Conservation (phyloP, 2,797 vertebrate genomes). For the Eospalax fontanierii region DNA sequence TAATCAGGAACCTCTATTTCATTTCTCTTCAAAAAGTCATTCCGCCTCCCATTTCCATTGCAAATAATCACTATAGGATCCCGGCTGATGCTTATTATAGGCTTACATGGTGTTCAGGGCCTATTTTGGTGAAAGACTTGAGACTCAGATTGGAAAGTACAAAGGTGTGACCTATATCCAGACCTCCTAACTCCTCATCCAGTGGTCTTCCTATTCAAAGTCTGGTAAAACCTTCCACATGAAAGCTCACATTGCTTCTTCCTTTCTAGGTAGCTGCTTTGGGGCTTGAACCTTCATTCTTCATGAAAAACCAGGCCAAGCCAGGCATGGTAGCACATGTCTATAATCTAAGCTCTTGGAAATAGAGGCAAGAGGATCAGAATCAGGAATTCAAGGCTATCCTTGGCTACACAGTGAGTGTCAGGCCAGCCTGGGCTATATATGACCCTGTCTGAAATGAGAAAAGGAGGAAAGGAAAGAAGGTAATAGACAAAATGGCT, state of each 20-base stretch:
- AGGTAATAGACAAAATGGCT: too few species aligned
- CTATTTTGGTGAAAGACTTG: neutral
- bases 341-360: neutral
- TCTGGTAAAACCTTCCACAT: neutral
- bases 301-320: neutral
- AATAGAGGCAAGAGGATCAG: neutral
- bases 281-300: neutral
- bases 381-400: neutral
- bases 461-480: neutral
- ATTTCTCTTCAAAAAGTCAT: constrained; percentile 23
- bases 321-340: neutral
- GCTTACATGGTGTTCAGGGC: neutral
- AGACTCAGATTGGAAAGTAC: neutral
- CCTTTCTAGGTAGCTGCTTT: neutral
- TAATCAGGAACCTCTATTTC: neutral
- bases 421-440: neutral
- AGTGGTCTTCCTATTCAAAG: neutral
- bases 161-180: neutral
- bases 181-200: neutral
- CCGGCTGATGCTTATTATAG: neutral
- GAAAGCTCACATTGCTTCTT: neutral
- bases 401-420: neutral
- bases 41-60: neutral
- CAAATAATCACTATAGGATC: too few species aligned
- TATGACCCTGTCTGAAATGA: neutral